These are phyloP conservation scores for Hydroisotoma schaefferi DNA, from an alignment of 2,888 invertebrate genomes.

Conservation along the genomic window DNA sequence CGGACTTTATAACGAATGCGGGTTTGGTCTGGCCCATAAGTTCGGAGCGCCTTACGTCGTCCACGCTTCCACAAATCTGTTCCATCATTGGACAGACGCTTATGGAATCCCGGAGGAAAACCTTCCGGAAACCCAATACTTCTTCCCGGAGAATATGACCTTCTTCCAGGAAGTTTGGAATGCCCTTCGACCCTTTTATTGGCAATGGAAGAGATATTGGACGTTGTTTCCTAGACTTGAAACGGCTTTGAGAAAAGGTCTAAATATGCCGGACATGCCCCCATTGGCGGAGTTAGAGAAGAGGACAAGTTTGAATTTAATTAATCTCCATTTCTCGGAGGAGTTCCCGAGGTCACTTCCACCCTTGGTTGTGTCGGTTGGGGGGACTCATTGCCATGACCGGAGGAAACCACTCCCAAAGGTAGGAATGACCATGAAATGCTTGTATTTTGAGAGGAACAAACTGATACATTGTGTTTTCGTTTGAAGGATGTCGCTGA, in stretches of 20 bases:
- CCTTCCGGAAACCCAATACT: slow-evolving; percentile 27
- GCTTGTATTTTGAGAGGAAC: too few species aligned
- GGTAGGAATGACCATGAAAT: too few species aligned
- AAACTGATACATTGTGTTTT: not conserved
- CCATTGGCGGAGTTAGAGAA: slow-evolving; percentile 20
- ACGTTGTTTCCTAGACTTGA: slow-evolving; percentile 35
- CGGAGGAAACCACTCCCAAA: slow-evolving; percentile 24
- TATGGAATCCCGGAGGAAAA: slow-evolving; percentile 22
- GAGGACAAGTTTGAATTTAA: slow-evolving; percentile 28
- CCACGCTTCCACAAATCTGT: slow-evolving; percentile 17
- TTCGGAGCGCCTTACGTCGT: slow-evolving; percentile 24
- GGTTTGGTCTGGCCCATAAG: slow-evolving; percentile 24
- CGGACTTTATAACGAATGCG: slow-evolving; percentile 34
- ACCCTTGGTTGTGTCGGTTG: slow-evolving; percentile 34
- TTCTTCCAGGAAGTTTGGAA: slow-evolving; percentile 33
- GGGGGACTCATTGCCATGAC: slow-evolving; percentile 38
- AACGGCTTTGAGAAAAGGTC: not conserved
- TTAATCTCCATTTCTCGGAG: slow-evolving; percentile 41
- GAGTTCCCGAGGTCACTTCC: slow-evolving; percentile 43
- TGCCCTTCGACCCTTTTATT: slow-evolving; percentile 21
- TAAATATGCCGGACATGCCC: slow-evolving; percentile 32
- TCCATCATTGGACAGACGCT: slow-evolving; percentile 26
- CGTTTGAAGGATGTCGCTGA: slow-evolving; percentile 1
- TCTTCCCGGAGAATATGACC: slow-evolving; percentile 31
- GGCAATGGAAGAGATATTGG: slow-evolving; percentile 21